These are phyloP conservation scores for Dorcus parallelipipedus DNA, from an alignment of 2,888 invertebrate genomes.

Conservation along the genomic window DNA sequence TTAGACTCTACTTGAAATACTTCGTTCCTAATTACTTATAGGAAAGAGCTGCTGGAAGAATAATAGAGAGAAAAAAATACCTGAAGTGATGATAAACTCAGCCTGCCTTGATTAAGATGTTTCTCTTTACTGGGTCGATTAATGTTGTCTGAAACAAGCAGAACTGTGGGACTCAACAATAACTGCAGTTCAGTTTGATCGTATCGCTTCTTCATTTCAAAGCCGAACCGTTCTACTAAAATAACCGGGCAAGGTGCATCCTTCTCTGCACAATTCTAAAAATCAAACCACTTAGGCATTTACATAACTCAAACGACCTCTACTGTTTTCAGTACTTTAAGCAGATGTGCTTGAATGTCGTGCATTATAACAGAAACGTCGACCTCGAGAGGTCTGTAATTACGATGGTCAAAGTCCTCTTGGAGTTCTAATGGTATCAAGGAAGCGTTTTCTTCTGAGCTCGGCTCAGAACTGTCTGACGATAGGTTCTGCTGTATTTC, in stretches of 20 bases:
- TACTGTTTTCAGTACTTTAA: conserved; percentile 56
- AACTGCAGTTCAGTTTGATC: conserved; percentile 90
- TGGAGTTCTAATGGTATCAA: conserved; percentile 76
- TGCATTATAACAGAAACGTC: conserved; percentile 91
- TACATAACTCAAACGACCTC: background rate
- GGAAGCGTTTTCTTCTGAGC: conserved; percentile 62
- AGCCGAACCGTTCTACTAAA: conserved; percentile 85
- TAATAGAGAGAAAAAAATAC: conserved; percentile 44
- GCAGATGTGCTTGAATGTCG: conserved; percentile 91
- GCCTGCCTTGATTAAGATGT: conserved; percentile 78
- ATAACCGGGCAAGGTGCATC: conserved; percentile 91
- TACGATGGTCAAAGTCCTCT: conserved; percentile 77
- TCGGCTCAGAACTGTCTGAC: conserved; percentile 42
- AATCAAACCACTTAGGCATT: conserved; percentile 1
- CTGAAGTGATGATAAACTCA: conserved; percentile 81
- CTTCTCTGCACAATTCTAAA: conserved; percentile 77
- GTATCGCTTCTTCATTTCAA: conserved; percentile 95
- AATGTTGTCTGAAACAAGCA: conserved; percentile 73
- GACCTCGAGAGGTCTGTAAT: conserved; percentile 87
- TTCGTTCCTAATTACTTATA: too few species aligned
- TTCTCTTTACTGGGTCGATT: conserved; percentile 65
- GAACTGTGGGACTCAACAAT: conserved; percentile 80
- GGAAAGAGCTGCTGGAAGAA: background rate
- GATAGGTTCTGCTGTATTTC: conserved; percentile 75
- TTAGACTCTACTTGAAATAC: too few species aligned